A percentile compares a stretch with the other conserved stretches of the same genome.
Evolutionary conservation across 2,888 invertebrate species (phyloP).

Genomic region (Drosophila testacea): DNA sequence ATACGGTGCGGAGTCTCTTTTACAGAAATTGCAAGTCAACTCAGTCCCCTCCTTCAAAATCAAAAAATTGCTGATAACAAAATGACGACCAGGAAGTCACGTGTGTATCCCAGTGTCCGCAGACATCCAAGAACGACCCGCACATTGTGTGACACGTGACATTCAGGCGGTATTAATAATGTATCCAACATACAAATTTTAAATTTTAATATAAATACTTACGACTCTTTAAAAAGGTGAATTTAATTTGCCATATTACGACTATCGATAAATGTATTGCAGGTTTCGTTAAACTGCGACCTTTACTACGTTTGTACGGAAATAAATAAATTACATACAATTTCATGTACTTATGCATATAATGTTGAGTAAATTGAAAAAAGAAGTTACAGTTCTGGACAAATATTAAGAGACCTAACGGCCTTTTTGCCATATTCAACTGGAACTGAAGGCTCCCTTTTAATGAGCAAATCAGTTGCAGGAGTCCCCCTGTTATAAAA

Average conservation of each 20-base stretch:
- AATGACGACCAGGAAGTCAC: slow-evolving; percentile 6
- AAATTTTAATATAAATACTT: slow-evolving; percentile 2
- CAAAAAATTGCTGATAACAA: slow-evolving; percentile 5
- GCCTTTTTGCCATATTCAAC: no score
- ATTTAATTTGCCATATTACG: not conserved
- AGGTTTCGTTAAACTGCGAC: no score
- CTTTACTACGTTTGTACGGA: no score
- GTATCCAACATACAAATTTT: slow-evolving; percentile 9
- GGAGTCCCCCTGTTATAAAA: not conserved
- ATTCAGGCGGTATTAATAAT: not conserved
- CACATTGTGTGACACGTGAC: slow-evolving; percentile 18
- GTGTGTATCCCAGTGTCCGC: slow-evolving; percentile 17
- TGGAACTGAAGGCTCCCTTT: no score
- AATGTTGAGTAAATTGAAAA: no score
- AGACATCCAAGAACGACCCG: not conserved
- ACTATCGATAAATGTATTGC: not conserved
- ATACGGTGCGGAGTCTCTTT: slow-evolving; percentile 23
- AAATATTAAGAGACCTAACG: no score
- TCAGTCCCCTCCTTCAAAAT: not conserved
- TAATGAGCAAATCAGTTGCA: no score
- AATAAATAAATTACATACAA: no score
- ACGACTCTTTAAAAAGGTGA: not conserved
- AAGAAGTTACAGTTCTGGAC: no score
- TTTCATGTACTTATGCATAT: no score
- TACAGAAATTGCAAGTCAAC: not conserved